These are phyloP conservation scores for Panopea generosa DNA, from an alignment of 2,888 invertebrate genomes.

Conservation along the genomic window DNA sequence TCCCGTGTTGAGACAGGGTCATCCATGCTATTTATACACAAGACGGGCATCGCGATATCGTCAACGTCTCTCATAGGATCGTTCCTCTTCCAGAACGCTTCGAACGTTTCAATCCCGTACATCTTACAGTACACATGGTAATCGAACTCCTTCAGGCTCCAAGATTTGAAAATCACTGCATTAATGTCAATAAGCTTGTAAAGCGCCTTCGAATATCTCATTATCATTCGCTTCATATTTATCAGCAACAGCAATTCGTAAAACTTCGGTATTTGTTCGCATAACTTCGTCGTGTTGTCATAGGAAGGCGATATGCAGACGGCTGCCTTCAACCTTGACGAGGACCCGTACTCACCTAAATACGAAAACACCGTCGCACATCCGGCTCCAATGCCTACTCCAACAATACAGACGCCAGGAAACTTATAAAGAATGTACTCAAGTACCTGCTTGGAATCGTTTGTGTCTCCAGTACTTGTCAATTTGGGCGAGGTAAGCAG, in stretches of 20 bases:
- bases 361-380: conserved; percentile 80
- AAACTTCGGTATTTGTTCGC: conserved; percentile 64
- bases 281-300: conserved; percentile 68
- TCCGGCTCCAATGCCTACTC: conserved; percentile 79
- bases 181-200: conserved; percentile 70
- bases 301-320: conserved; percentile 79
- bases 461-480: conserved; percentile 78
- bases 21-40: conserved; percentile 81
- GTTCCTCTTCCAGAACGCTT: conserved; percentile 80
- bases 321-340: conserved; percentile 69
- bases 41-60: conserved; percentile 81
- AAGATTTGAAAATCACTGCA: conserved; percentile 64
- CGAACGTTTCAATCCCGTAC: conserved; percentile 62
- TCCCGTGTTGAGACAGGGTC: conserved; percentile 76
- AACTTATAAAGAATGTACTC: conserved; percentile 74
- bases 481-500: conserved; percentile 78
- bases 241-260: conserved; percentile 74
- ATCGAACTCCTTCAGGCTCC: conserved; percentile 75
- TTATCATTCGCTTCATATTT: conserved; percentile 70
- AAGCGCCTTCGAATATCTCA: conserved; percentile 72
- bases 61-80: conserved; percentile 82
- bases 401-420: conserved; percentile 71
- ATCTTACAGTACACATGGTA: conserved; percentile 75
- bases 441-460: conserved; percentile 78
- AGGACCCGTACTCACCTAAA: conserved; percentile 82